Conservation (phyloP, 2,113 vertebrate genomes). For the Trematocara marginatum region DNA sequence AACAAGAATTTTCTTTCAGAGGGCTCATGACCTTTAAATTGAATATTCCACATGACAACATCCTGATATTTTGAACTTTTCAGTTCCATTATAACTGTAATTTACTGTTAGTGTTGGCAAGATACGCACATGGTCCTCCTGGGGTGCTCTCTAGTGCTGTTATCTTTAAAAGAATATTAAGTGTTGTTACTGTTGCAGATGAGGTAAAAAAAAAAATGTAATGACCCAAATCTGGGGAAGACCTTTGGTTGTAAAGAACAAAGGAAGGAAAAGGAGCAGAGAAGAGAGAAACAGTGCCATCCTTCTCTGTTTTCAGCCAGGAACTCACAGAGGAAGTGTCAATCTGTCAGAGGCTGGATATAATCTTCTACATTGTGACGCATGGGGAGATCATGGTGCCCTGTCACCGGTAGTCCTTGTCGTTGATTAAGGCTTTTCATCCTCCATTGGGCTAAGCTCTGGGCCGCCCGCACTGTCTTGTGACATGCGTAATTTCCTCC, state of each 20-base stretch:
- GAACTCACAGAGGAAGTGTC: conserved; percentile 22
- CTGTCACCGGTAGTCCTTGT: conserved; percentile 47
- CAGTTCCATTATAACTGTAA: neutral
- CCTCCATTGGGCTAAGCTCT: conserved; percentile 36
- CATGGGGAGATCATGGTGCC: conserved; percentile 42
- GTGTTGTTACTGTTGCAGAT: conserved; percentile 15
- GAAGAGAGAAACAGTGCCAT: neutral
- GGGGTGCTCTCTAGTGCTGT: neutral
- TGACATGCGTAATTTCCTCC: conserved; percentile 66
- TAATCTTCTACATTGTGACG: conserved; percentile 44
- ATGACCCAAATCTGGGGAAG: conserved; percentile 28
- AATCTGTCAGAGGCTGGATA: conserved; percentile 34
- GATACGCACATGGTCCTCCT: neutral
- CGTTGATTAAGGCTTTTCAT: conserved; percentile 67
- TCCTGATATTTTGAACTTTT: neutral
- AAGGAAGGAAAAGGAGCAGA: neutral
- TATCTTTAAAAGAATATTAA: conserved; percentile 35
- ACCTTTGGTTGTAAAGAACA: neutral
- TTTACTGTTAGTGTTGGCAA: neutral
- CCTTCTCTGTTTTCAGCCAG: neutral
- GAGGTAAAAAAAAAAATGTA: conserved; percentile 4
- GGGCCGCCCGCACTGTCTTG: conserved; percentile 43
- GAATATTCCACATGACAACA: neutral
- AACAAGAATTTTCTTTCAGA: neutral
- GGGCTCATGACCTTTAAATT: conserved; percentile 17